Evolutionary conservation across 2,888 invertebrate species (phyloP), one percentile per base, ranked within the genome.

Genomic region (Nemapogon koenigi): DNA sequence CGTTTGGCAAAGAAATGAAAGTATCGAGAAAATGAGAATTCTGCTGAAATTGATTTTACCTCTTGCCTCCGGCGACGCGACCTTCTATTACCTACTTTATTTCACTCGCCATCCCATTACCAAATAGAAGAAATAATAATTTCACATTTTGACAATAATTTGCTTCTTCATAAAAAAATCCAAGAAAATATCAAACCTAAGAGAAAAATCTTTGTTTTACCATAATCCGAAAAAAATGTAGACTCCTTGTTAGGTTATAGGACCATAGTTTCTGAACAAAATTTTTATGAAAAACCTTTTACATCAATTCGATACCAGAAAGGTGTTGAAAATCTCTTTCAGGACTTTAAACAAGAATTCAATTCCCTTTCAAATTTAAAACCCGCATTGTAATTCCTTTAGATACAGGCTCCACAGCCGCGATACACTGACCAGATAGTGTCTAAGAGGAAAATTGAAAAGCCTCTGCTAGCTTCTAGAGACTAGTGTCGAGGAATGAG

Each of bases 21-120:
- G 49, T 52, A 56, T 52, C 52, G 51, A 53, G 51, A 55, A 60
- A 56, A 59, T 57, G 57, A 54, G 52, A 59, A 62, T 55, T 59
- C 58, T 52, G 50, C 49, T 51, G 52, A 62, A 68, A 66, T 69
- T 62, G 65, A 65, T 66, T 66, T 65, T 55, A 49, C 57, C 52
- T 48, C 51, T 55, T 48, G 56, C 62, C 56, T 48, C 47, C 47
- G 58, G 59, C 61, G 51, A 43, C 42, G 43, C 50, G 54, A 50
- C 53, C 54, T 53, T 51, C 54, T 46, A 57, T 59, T 60, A 57
- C 53, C 51, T 52, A 55, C 49, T 55, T 55, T 50, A 49, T 58
- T 55, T 53, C 47, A 46, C 25, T 26, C 35, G 13, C 26, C 36
- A 17, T 28, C 16, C 19, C 31, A 31, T 35, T 38, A 35, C 29